Evolutionary conservation across 2,888 invertebrate species (phyloP).

Genomic region (Sthenelais limicola): DNA sequence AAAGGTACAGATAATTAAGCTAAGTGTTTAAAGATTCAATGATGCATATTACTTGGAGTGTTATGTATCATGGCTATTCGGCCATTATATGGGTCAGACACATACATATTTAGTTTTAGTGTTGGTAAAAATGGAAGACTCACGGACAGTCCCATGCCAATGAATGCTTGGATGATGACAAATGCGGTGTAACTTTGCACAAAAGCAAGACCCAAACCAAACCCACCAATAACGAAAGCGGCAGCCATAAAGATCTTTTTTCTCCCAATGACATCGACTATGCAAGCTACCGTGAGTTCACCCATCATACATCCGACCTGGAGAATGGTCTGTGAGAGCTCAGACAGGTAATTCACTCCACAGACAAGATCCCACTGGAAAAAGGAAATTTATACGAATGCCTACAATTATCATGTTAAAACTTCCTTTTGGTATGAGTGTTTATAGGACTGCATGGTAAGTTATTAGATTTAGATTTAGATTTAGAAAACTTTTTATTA

Average conservation of each 20-base stretch:
- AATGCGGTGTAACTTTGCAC: slow-evolving; percentile 16
- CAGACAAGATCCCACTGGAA: slow-evolving; percentile 41
- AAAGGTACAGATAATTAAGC: too few species aligned
- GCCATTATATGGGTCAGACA: neutral
- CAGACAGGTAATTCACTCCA: slow-evolving; percentile 22
- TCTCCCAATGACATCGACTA: neutral
- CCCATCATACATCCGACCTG: slow-evolving; percentile 15
- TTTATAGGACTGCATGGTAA: too few species aligned
- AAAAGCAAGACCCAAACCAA: neutral
- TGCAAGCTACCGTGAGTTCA: neutral
- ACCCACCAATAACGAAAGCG: neutral
- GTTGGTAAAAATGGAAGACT: too few species aligned
- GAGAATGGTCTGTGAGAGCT: slow-evolving; percentile 27
- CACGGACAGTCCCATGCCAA: neutral
- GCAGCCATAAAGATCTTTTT: neutral
- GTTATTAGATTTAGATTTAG: too few species aligned
- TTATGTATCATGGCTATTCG: neutral
- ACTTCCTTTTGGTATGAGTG: too few species aligned
- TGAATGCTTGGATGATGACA: slow-evolving; percentile 9
- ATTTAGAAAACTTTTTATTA: too few species aligned
- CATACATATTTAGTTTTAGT: too few species aligned
- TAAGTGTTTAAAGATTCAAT: too few species aligned
- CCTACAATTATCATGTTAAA: too few species aligned
- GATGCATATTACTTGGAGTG: neutral
- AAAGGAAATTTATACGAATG: too few species aligned